Evolutionary conservation across 2,113 vertebrate species (phyloP).

Genomic region (Cinclus cinclus): DNA sequence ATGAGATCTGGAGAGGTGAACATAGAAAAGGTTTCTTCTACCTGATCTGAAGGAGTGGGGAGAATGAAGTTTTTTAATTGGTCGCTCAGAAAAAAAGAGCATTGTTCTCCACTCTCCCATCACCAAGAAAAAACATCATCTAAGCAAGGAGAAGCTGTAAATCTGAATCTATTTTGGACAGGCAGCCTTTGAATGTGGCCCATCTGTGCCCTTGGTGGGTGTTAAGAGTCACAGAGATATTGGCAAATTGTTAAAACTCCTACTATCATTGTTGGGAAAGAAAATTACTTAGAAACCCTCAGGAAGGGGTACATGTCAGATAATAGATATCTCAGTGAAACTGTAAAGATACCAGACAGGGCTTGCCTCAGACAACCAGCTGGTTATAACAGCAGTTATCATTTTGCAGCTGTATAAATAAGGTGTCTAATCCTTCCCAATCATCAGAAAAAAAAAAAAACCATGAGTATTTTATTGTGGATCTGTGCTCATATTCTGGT

Average conservation of each 20-base stretch:
- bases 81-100: not conserved
- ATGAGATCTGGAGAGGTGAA: not conserved
- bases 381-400: not conserved
- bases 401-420: not conserved
- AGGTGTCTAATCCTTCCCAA: not conserved
- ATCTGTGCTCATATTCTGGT: not conserved
- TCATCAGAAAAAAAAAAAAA: not conserved
- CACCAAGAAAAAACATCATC: not conserved
- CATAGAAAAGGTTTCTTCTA: not conserved
- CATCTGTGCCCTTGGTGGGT: not conserved
- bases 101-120: not conserved
- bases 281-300: not conserved
- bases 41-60: not conserved
- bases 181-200: not conserved
- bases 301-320: not conserved
- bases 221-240: not conserved
- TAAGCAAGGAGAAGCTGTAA: fast-evolving
- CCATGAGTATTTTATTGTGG: fast-evolving
- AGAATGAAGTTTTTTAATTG: not conserved
- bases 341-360: not conserved
- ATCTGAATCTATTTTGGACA: not conserved
- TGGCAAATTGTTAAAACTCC: not conserved
- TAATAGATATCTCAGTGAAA: not conserved
- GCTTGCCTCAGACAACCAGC: not conserved
- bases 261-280: not conserved